Evolutionary conservation across 2,888 invertebrate genomes (phyloP).

Genomic region (Tipula vernalis): DNA sequence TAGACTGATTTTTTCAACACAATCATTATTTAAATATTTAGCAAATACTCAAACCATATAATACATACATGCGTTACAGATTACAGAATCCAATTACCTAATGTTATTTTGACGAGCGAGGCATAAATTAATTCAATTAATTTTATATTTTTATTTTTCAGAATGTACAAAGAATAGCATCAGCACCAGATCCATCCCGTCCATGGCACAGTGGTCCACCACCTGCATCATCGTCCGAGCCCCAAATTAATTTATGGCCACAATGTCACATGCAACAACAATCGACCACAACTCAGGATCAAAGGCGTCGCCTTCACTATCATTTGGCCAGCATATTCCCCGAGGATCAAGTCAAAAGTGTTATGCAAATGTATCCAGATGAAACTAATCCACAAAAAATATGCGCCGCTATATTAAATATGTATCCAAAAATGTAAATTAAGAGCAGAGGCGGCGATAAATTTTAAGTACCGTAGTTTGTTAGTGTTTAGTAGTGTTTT

Average conservation of each 20-base stretch:
- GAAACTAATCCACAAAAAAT: slow-evolving; percentile 83
- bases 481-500: background rate
- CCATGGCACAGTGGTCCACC: slow-evolving; percentile 38
- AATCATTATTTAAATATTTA: too few relatives aligned
- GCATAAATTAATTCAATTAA: background rate
- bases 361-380: slow-evolving; percentile 77
- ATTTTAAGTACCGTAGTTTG: background rate
- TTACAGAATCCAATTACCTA: too few relatives aligned
- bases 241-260: slow-evolving; percentile 45
- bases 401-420: slow-evolving; percentile 71
- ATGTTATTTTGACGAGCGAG: background rate
- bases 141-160: slow-evolving; percentile 23
- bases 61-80: background rate
- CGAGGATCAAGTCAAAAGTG: slow-evolving; percentile 75
- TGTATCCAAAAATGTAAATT: slow-evolving; percentile 47
- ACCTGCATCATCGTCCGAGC: slow-evolving; percentile 44
- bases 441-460: background rate
- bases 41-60: background rate
- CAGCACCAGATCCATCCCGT: slow-evolving; percentile 53
- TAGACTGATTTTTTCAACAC: background rate
- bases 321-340: slow-evolving; percentile 88
- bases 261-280: slow-evolving; percentile 28
- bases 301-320: slow-evolving; percentile 66
- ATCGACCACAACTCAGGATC: slow-evolving; percentile 38
- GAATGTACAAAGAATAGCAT: slow-evolving; percentile 58